These are phyloP conservation scores for Asarcornis scutulata DNA, from an alignment of 2,113 vertebrate species.

Conservation along the genomic window DNA sequence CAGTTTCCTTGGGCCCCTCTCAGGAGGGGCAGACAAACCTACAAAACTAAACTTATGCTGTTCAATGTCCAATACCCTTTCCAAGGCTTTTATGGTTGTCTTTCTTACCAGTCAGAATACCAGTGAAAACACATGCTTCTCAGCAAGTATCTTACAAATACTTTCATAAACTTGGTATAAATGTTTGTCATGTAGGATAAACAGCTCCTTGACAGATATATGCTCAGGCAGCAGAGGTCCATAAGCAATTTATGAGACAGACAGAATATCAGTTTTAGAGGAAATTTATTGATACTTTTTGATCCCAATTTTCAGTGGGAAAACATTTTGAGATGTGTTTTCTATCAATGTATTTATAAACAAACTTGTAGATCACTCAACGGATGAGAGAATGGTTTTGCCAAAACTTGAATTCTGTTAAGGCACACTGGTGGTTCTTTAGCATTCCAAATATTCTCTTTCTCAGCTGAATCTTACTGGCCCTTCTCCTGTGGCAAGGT, in stretches of 20 bases:
- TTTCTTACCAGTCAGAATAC: background rate
- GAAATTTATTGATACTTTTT: background rate
- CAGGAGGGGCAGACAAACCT: background rate
- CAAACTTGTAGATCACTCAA: background rate
- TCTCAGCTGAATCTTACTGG: background rate
- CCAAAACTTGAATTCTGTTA: background rate
- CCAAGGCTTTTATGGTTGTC: background rate
- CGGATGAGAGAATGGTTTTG: background rate
- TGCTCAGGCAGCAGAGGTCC: background rate
- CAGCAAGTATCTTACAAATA: background rate
- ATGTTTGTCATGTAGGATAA: background rate
- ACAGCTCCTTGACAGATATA: background rate
- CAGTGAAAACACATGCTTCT: background rate
- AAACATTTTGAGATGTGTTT: background rate
- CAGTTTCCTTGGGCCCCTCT: background rate
- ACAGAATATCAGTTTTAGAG: background rate
- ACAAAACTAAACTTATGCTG: background rate
- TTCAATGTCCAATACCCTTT: background rate
- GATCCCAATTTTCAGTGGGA: background rate
- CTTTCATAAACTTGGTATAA: background rate
- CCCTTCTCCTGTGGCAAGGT: background rate
- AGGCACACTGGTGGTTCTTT: background rate
- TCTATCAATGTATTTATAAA: background rate
- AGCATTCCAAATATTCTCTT: background rate
- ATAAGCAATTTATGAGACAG: background rate